Evolutionary conservation across 2,797 vertebrate species (phyloP).

Genomic region (Arctocebus calabarensis): DNA sequence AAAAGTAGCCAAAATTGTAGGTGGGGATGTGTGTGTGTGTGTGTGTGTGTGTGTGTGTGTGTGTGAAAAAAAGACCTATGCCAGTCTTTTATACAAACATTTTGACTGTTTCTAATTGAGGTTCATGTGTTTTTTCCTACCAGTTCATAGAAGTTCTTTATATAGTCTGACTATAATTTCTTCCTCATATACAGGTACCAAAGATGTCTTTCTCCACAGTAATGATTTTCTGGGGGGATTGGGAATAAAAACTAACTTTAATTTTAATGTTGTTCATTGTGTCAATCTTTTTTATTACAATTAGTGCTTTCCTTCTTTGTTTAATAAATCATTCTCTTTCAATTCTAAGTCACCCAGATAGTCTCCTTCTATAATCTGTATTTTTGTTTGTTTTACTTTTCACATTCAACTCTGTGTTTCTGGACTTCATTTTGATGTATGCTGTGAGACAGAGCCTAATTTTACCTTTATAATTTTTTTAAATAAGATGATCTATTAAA

Average conservation of each 20-base stretch:
- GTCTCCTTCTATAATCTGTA: neutral
- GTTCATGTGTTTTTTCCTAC: neutral
- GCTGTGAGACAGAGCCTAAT: neutral
- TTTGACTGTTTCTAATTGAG: neutral
- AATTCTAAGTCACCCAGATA: neutral
- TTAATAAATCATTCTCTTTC: neutral
- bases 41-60: neutral
- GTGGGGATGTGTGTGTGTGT: neutral
- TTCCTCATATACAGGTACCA: neutral
- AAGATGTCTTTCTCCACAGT: neutral
- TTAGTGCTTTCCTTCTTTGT: neutral
- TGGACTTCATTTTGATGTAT: neutral
- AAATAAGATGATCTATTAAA: neutral
- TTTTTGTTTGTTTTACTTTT: neutral
- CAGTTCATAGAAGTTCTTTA: neutral
- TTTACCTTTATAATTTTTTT: neutral
- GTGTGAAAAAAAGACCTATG: neutral
- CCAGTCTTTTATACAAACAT: neutral
- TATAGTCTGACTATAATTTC: neutral
- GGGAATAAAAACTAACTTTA: neutral
- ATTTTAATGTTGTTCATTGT: neutral
- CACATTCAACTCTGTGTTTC: neutral
- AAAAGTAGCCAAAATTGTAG: neutral
- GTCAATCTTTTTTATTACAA: neutral
- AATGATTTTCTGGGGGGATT: neutral